phyloP scores from a whole-genome alignment of 2,888 invertebrate genomes.

The Malthinus flaveolus region DNA sequence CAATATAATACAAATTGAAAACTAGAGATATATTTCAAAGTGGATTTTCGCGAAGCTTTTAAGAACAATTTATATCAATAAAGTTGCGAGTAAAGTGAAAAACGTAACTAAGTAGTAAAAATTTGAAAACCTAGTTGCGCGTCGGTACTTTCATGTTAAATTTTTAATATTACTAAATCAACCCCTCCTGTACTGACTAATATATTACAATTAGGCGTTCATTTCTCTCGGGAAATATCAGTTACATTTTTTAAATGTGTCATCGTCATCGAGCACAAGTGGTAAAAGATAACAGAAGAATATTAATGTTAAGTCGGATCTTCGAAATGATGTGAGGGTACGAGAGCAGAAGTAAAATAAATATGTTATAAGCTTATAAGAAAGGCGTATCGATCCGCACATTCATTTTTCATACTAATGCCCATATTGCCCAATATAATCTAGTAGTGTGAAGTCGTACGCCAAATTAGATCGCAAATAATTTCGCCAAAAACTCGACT shows the following conservation, averaged over 20 bases:
- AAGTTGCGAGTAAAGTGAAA: too few relatives aligned
- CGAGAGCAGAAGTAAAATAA: background rate
- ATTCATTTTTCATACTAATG: constrained; percentile 1
- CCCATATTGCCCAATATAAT: background rate
- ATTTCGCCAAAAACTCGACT: background rate
- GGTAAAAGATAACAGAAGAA: constrained; percentile 1
- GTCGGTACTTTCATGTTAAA: too few relatives aligned
- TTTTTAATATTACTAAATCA: too few relatives aligned
- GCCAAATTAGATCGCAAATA: background rate
- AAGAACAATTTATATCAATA: too few relatives aligned
- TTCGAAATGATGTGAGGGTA: background rate
- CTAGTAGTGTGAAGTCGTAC: background rate
- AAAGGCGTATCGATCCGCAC: background rate
- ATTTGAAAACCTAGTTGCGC: too few relatives aligned
- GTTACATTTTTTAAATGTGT: background rate
- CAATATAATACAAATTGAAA: too few relatives aligned
- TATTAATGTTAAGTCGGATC: constrained; percentile 1
- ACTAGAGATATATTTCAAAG: too few relatives aligned
- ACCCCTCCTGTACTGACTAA: too few relatives aligned
- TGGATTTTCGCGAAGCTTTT: too few relatives aligned
- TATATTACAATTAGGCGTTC: too few relatives aligned
- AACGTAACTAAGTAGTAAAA: too few relatives aligned
- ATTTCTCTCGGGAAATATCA: constrained; percentile 1
- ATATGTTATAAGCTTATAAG: background rate
- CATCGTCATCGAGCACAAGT: constrained; percentile 1